phyloP scores from a whole-genome alignment of 2,888 invertebrate genomes.

The Seira musarum region DNA sequence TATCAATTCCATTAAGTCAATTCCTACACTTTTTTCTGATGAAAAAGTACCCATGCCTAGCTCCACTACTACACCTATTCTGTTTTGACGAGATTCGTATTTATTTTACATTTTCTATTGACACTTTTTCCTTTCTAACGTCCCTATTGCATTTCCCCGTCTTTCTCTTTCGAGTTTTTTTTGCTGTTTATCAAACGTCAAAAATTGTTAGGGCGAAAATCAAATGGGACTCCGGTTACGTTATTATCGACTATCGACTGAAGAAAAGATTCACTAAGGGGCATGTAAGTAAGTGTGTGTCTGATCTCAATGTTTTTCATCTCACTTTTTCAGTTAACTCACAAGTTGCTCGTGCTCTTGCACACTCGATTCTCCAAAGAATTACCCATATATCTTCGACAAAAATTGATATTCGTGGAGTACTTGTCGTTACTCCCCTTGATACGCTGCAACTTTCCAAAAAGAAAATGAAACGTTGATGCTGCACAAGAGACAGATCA shows the following conservation, averaged over 20 bases:
- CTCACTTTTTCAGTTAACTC: too few species aligned
- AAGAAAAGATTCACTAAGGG: too few species aligned
- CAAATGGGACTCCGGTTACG: not conserved
- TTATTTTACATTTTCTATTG: constrained; percentile 57
- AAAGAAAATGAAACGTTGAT: constrained; percentile 3
- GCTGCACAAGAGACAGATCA: constrained; percentile 17
- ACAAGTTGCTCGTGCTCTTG: too few species aligned
- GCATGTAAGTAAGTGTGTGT: too few species aligned
- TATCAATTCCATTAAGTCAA: constrained; percentile 59
- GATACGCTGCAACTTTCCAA: not conserved
- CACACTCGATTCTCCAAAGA: not conserved
- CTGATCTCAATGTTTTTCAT: not conserved
- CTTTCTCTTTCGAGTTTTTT: not conserved
- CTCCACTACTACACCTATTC: not conserved
- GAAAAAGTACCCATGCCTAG: not conserved
- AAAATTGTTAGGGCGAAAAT: not conserved
- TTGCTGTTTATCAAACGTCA: constrained; percentile 16
- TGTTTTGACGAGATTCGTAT: constrained; percentile 52
- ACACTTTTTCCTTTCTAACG: constrained; percentile 23
- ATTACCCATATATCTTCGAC: not conserved
- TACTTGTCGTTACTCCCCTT: not conserved
- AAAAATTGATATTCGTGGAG: constrained; percentile 5
- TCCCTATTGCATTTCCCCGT: constrained; percentile 9
- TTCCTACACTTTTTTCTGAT: constrained; percentile 41
- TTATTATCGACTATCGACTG: too few species aligned